Evolutionary conservation across 2,888 invertebrate species (phyloP).

Genomic region (Crossocerus cetratus): DNA sequence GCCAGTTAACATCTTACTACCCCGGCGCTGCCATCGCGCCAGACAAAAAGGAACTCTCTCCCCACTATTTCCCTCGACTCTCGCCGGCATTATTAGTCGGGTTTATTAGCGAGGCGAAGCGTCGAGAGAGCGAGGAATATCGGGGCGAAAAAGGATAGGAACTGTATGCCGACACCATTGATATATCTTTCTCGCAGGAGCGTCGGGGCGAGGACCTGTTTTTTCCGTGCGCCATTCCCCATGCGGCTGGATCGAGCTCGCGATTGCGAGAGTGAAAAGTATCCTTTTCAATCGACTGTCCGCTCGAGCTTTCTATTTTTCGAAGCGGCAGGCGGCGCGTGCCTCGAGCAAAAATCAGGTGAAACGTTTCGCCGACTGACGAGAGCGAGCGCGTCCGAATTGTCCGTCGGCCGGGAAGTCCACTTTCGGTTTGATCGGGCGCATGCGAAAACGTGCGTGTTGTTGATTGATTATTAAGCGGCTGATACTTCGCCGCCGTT

Average conservation of each 20-base stretch:
- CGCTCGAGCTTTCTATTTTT: too few species aligned
- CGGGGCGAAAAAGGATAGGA: too few species aligned
- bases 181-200: too few species aligned
- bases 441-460: not conserved
- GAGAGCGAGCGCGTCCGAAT: conserved; percentile 14
- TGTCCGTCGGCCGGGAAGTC: conserved; percentile 7
- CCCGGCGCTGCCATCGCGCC: not conserved
- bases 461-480: conserved; percentile 9
- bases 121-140: too few species aligned
- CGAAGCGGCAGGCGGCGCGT: too few species aligned
- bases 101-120: too few species aligned
- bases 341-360: conserved; percentile 13
- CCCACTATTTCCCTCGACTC: too few species aligned
- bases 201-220: too few species aligned
- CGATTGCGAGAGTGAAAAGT: not conserved
- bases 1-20: not conserved
- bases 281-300: too few species aligned
- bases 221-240: conserved; percentile 7
- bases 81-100: too few species aligned
- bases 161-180: too few species aligned
- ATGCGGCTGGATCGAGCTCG: conserved; percentile 1
- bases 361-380: conserved; percentile 16
- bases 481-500: not conserved
- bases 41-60: too few species aligned
- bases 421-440: conserved; percentile 17